Evolutionary conservation across 2,888 invertebrate genomes (phyloP).

Genomic region (Lasioglossum calceatum): DNA sequence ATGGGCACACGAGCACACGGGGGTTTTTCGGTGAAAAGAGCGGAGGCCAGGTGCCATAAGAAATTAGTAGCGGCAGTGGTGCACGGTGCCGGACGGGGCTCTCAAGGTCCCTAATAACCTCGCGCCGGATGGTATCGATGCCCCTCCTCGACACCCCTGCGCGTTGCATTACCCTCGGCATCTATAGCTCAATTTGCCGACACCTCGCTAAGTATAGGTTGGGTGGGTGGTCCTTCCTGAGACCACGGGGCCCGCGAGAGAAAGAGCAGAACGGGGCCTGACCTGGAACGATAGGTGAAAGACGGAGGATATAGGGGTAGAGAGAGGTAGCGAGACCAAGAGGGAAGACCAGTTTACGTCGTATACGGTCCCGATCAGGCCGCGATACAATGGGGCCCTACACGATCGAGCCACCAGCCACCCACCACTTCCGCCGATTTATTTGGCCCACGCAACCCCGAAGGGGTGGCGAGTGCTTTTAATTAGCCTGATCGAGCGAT

Average conservation of each 20-base stretch:
- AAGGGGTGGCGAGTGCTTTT: neutral
- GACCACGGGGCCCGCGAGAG: slow-evolving; percentile 70
- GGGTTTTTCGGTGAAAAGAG: slow-evolving; percentile 68
- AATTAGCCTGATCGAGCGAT: neutral
- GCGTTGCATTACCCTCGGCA: slow-evolving; percentile 81
- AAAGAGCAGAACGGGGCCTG: slow-evolving; percentile 62
- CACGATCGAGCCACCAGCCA: slow-evolving; percentile 49
- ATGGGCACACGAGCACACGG: neutral
- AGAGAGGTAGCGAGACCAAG: slow-evolving; percentile 53
- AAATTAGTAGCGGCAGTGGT: slow-evolving; percentile 78
- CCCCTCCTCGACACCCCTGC: slow-evolving; percentile 61
- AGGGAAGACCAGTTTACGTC: slow-evolving; percentile 61
- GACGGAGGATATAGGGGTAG: slow-evolving; percentile 42
- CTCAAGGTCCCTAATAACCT: slow-evolving; percentile 77
- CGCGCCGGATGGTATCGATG: slow-evolving; percentile 80
- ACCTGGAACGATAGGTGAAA: slow-evolving; percentile 69
- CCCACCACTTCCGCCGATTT: slow-evolving; percentile 58
- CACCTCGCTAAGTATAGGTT: slow-evolving; percentile 85
- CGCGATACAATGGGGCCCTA: slow-evolving; percentile 68
- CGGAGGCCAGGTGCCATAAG: slow-evolving; percentile 79
- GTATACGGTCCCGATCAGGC: slow-evolving; percentile 68
- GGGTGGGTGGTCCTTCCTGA: slow-evolving; percentile 80
- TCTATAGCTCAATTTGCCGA: slow-evolving; percentile 84
- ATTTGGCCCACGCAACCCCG: slow-evolving; percentile 36
- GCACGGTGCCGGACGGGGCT: slow-evolving; percentile 43